Evolutionary conservation across 2,888 invertebrate genomes (phyloP), one percentile per base, ranked within the genome.

Genomic region (Phorcus lineatus): DNA sequence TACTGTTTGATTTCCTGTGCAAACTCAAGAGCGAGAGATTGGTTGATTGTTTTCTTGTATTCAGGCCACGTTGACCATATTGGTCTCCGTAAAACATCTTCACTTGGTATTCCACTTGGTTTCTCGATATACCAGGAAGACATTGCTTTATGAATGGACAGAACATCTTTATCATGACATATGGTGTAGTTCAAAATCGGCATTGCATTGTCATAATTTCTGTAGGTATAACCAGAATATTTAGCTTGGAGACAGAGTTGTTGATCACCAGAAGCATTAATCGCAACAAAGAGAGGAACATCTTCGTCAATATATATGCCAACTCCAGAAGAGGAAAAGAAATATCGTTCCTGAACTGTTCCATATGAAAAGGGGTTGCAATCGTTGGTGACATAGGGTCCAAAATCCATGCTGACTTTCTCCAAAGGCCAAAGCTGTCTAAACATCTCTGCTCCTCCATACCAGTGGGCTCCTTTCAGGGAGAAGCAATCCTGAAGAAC

Each of bases 11-110:
- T 88, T 31, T 80, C 81, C 1, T 84, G 19, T n/a, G 88, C 88
- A 78, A 86, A 89, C 7, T 86, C 76, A 4, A 88, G 3, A 7
- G 88, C 82, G 7, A 79, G 82, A 0, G 84, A 80, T 81, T 96
- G 95, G 84, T 95, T 95, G 0, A 97, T 95, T 84, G 95, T 94
- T 0, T 94, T 94, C 86, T 95, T 86, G 95, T 96, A 96, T 82
- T 95, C 94, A 0, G 96, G 96, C 97, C 97, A 97, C 0, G 97
- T 97, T 0, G 97, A 97, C 97, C 97, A 97, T 80, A 97, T 95
- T 0, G 97, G 97, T 91, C 96, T 94, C 77, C 94, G 93, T 24
- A 97, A 95, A 95, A 97, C 96, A 80, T 95, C 94, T 81, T 94
- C 93, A 86, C 96, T 95, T 0, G 96, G 96, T 76, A 95, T 92